Evolutionary conservation across 1,140 invertebrate genomes (phyloP).

Genomic region (Cotesia typhae): DNA sequence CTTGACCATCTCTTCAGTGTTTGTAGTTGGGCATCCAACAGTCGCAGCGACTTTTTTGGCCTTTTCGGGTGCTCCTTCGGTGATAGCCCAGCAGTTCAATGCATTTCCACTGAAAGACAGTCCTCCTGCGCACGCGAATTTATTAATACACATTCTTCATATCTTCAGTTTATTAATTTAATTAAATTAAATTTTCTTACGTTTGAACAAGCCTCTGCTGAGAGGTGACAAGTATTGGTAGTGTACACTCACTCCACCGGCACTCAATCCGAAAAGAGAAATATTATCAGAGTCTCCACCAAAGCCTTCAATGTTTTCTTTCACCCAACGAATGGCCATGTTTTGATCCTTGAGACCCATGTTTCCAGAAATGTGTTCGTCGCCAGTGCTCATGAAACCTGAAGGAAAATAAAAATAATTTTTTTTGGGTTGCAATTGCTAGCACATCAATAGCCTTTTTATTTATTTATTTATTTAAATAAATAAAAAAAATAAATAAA

Average conservation of each 20-base stretch:
- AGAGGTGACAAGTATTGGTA: conserved; percentile 70
- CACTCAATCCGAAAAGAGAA: conserved; percentile 66
- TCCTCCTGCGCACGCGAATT: conserved; percentile 69
- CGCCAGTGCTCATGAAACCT: conserved; percentile 69
- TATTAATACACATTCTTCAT: not conserved
- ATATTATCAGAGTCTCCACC: conserved; percentile 66
- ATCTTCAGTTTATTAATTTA: conserved; percentile 38
- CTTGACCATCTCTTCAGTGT: conserved; percentile 71
- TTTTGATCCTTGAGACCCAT: conserved; percentile 73
- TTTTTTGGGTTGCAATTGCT: not conserved
- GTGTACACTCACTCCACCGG: conserved; percentile 68
- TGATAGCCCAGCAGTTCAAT: conserved; percentile 76
- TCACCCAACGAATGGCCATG: conserved; percentile 70
- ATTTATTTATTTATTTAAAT: not conserved
- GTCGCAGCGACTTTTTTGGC: conserved; percentile 71
- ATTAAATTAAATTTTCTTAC: conserved; percentile 55
- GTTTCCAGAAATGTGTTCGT: conserved; percentile 68
- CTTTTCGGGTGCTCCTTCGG: conserved; percentile 73
- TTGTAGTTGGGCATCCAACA: conserved; percentile 74
- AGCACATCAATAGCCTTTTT: no score
- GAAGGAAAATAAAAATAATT: conserved; percentile 19
- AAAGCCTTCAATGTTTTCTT: conserved; percentile 67
- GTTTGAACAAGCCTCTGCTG: conserved; percentile 56
- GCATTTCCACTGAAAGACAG: conserved; percentile 83
- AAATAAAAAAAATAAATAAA: no score